A percentile compares a stretch with the other conserved stretches of the same genome.
These are phyloP conservation scores for Drosophila obscura DNA, from an alignment of 1,140 invertebrate species.

Conservation along the genomic window DNA sequence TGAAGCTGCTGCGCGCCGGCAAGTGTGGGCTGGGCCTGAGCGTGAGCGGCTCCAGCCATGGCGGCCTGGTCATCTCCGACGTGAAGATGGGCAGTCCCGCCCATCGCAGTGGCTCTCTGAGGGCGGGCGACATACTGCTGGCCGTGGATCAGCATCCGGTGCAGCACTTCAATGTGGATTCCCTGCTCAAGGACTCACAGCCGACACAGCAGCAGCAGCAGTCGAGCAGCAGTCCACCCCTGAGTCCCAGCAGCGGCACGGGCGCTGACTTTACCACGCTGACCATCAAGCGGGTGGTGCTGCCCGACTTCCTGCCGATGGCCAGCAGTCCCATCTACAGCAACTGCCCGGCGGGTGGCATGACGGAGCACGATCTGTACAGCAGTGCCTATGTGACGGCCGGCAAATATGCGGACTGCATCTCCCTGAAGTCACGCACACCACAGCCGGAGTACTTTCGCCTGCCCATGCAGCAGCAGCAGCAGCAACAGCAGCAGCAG, in stretches of 20 bases:
- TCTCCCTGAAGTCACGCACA: conserved; percentile 77
- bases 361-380: conserved; percentile 65
- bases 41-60: conserved; percentile 88
- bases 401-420: conserved; percentile 69
- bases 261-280: conserved; percentile 73
- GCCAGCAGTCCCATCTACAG: conserved; percentile 76
- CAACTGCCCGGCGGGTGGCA: conserved; percentile 56
- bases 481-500: no score
- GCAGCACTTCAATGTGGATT: conserved; percentile 86
- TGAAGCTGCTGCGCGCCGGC: conserved; percentile 92
- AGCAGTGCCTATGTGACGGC: conserved; percentile 71
- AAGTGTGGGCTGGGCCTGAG: conserved; percentile 92
- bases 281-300: conserved; percentile 77
- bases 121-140: conserved; percentile 93
- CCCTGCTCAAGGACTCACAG: conserved; percentile 72
- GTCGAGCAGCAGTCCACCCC: conserved; percentile 1
- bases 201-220: background rate
- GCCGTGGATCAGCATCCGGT: conserved; percentile 94
- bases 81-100: conserved; percentile 95
- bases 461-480: conserved; percentile 34
- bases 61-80: conserved; percentile 89
- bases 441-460: conserved; percentile 81
- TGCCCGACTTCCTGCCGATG: conserved; percentile 79
- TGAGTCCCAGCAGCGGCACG: background rate
- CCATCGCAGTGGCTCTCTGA: conserved; percentile 93